Base-by-base conservation (phyloP, 1,140 invertebrate species). In the Bilobella aurantiaca region DNA sequence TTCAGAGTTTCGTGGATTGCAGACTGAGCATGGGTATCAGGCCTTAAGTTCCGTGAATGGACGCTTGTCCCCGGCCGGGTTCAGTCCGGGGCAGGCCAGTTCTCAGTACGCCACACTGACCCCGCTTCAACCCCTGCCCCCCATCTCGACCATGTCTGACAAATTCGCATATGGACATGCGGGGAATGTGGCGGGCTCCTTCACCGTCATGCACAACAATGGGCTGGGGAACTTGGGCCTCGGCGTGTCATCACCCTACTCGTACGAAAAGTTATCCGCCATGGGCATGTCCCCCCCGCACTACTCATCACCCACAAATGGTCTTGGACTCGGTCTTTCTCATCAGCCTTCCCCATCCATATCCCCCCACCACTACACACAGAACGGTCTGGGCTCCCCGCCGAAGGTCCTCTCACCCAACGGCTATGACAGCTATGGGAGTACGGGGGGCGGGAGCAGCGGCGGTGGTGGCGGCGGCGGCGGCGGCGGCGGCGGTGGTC, bases 71-170 rank as follows among this genome's bases (percentile, higher is more conserved):
- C 86, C 83, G 3, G 77, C 77, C 3, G 75, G 74, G 8, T 78
- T 74, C 68, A 73, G 73, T 57, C 72, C 74, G 16, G 76, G 77
- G 30, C 74, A 77, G 29, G 74, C 75, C 34, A 75, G 74, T 58
- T 74, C 73, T 12, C 90, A 89, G 37, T 98, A 98, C 81, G 93
- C 95, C 25, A 98, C 95, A 0, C 82, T 98, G 25, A 97, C 95
- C 34, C 93, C 94, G 1, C 81, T 98, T 18, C 92, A 98, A 76
- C 95, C 95, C 29, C 81, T 98, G 75, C 95, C 96, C 60, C 95
- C 96, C 58, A 98, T 98, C 73, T 96, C 93, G 21, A 98, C 95
- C 25, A 94, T 98, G 82, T 96, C 93, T 32, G 93, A 97, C 73
- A 84, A 84, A 74, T 84, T 84, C 74, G 76, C 77, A 27, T 77